Base-by-base conservation (phyloP, 2,113 vertebrate genomes). In the Blennius ocellaris region DNA sequence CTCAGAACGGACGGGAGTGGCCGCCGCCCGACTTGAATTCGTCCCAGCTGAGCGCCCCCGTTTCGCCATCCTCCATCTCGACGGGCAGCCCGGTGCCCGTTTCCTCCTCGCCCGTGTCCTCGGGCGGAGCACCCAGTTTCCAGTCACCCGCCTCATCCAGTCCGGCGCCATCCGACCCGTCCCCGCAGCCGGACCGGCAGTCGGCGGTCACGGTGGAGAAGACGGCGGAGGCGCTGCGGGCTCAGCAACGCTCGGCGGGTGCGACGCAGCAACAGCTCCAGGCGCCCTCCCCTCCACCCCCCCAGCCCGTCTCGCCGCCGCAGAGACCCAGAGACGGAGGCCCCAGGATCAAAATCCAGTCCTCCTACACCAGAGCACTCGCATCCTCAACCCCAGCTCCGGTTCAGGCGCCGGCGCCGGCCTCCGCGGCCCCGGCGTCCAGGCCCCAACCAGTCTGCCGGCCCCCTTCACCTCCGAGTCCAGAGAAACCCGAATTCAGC, bases 401-500 rank as follows among this genome's bases (percentile, higher is more conserved):
- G 5, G 76, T 30, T 30, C 21, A 30, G 21, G 21, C 71, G 11
- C 57, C 90, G 36, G 81, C 90, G 66, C 66, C 86, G 0, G 85
- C 89, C 57, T 67, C 92, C 47, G 78, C 71, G 65, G 91, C 67
- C 15, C 91, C 94, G 0, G 87, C 78, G 21, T 6, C 81, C 37
- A 82, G 90, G 82, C 94, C 92, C 49, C 87, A 77, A 15, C 74
- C 87, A 6, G 76, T 84, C 43, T 87, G 84, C 80, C 87, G 89
- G 5, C 95, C 94, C n/a, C 95, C 95, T 0, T 89, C 95, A 14
- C 89, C 93, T 53, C 90, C 95, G 8, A 95, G 93, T 57, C 82
- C 86, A 0, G 96, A 93, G 47, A 95, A 92, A 66, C 92, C 89
- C 0, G 97, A 99, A 84, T 96, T 95, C 89, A 96, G 98, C 89